Base-by-base conservation (phyloP, 2,797 vertebrate genomes). In the Typhlichthys subterraneus region DNA sequence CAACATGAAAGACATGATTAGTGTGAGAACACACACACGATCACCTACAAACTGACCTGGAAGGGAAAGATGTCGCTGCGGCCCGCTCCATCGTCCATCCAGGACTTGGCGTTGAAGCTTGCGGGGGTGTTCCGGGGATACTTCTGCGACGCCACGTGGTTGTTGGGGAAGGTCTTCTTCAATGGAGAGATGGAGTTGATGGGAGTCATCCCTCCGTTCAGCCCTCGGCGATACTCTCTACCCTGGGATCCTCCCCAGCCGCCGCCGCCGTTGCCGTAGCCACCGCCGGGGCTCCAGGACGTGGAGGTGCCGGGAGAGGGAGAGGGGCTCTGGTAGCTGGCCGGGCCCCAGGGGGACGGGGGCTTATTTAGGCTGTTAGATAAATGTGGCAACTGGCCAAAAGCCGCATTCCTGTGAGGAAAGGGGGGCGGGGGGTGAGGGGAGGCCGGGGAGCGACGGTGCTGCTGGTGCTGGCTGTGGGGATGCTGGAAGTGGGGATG, bases 111-210 rank as follows among this genome's bases (percentile, higher is more conserved):
- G 88, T 97, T 97, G 89, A 99, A 98, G 69, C 95, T 95, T 0
- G 88, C 88, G 0, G 96, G 95, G 85, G 94, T 97, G 89, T 97
- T 94, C 51, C 98, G 94, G 56, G 95, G 94, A 50, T 98, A 99
- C 88, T 99, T 99, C 94, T 98, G 98, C 63, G 98, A 94, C 66
- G 96, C 94, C 88, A 98, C 94, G 53, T 99, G 97, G 91, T 96
- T 99, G 91, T 97, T 99, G 52, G 97, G 95, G 81, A 99, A 99
- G 92, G 96, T 98, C 86, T 99, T 99, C 94, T 99, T 99, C 75
- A 99, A 86, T 12, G 98, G 98, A 0, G 98, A 99, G 92, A 99
- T 98, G 59, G 98, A 99, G 91, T 98, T 99, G 85, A 99, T 94
- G 59, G 97, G 96, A 1, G 95, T 96, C 91, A 99, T 95, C 13